phyloP scores from a whole-genome alignment of 2,888 invertebrate genomes.

The Syrista parreyssii region DNA sequence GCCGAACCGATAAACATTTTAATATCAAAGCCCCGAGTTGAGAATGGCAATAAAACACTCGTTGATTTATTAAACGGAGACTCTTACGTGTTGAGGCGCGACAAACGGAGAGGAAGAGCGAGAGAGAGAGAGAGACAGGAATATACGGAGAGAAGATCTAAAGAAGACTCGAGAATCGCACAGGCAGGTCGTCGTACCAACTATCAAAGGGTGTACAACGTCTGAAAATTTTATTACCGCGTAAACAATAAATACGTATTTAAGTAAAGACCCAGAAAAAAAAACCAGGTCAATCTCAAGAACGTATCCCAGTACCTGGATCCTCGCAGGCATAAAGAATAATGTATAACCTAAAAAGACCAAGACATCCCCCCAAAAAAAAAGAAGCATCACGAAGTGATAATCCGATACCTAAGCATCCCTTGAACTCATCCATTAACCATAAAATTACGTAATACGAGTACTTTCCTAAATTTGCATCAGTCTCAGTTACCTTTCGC shows the following conservation, averaged over 20 bases:
- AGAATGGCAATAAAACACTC: not conserved
- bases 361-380: no score
- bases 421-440: no score
- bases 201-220: no score
- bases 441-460: no score
- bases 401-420: no score
- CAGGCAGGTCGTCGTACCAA: no score
- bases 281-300: slow-evolving; percentile 13
- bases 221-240: slow-evolving; percentile 2
- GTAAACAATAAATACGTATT: slow-evolving; percentile 44
- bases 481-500: no score
- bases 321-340: slow-evolving; percentile 45
- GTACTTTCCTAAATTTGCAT: no score
- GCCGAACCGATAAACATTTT: not conserved
- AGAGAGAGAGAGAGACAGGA: slow-evolving; percentile 1
- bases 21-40: not conserved
- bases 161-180: slow-evolving; percentile 5
- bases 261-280: slow-evolving; percentile 33
- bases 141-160: slow-evolving; percentile 12
- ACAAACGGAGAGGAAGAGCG: not conserved
- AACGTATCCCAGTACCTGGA: slow-evolving; percentile 31
- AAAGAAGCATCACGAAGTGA: no score
- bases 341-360: slow-evolving; percentile 44
- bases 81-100: not conserved
- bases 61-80: not conserved